A percentile compares a stretch with the other conserved stretches of the same genome.
Evolutionary conservation across 2,113 vertebrate genomes (phyloP).

Genomic region (Caranx melampygus): DNA sequence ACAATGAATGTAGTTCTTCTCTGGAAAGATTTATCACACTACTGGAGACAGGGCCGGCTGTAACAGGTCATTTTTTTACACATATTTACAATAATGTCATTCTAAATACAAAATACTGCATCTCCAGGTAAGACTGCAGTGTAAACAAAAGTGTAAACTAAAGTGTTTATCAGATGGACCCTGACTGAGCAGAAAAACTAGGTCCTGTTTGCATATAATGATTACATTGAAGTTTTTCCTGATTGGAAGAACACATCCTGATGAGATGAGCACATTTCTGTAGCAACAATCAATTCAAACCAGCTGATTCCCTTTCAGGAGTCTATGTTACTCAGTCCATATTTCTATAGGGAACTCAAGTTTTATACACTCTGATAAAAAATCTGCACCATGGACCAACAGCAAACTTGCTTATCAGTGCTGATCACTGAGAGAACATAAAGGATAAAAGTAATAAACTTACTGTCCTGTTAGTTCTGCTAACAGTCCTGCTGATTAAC

Average conservation of each 20-base stretch:
- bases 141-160: neutral
- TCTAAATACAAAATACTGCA: neutral
- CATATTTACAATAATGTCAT: neutral
- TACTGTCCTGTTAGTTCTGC: neutral
- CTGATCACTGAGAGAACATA: no score
- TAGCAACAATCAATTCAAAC: no score
- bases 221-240: neutral
- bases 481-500: neutral
- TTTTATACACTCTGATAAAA: no score
- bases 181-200: neutral
- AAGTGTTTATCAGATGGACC: neutral
- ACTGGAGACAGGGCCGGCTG: neutral
- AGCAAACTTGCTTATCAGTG: neutral
- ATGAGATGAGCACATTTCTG: no score
- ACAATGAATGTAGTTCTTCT: constrained; percentile 16
- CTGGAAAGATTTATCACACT: neutral
- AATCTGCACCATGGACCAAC: neutral
- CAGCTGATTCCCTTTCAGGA: no score
- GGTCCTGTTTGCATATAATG: neutral
- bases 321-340: no score
- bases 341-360: no score
- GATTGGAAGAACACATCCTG: neutral
- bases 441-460: no score
- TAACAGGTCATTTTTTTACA: neutral
- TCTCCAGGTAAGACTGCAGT: neutral